A percentile compares a stretch with the other conserved stretches of the same genome.
These are phyloP conservation scores for Tachyglossus aculeatus DNA, from an alignment of 2,797 vertebrate genomes.

Conservation along the genomic window DNA sequence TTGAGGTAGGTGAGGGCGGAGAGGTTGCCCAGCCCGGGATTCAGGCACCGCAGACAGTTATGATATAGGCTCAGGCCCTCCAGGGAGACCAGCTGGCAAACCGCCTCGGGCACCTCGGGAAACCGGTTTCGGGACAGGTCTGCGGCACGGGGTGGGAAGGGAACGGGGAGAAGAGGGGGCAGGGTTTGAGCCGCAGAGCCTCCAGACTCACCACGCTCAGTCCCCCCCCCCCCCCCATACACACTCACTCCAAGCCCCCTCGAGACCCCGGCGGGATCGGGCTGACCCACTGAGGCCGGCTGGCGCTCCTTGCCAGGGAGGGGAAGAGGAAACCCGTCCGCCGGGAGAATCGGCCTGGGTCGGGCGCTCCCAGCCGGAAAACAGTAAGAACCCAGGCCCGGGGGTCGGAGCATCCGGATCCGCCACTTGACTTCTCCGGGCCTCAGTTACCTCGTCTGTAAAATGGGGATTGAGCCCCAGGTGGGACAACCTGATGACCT, in stretches of 20 bases:
- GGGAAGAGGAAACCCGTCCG: neutral
- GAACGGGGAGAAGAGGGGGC: neutral
- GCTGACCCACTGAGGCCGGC: neutral
- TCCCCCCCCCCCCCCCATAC: too few relatives aligned
- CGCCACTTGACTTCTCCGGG: too few relatives aligned
- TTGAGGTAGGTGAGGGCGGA: constrained; percentile 94
- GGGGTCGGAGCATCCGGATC: neutral
- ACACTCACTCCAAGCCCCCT: too few relatives aligned
- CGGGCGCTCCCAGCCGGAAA: neutral
- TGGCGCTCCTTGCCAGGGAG: neutral
- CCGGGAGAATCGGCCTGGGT: neutral
- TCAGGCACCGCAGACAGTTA: constrained; percentile 89
- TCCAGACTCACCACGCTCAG: too few relatives aligned
- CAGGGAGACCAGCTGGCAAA: constrained; percentile 88
- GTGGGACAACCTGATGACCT: too few relatives aligned
- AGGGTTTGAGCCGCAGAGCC: neutral
- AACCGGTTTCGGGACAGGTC: constrained; percentile 91
- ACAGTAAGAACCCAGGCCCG: neutral
- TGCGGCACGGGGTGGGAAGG: constrained; percentile 34
- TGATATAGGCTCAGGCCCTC: constrained; percentile 92
- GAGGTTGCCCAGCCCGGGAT: constrained; percentile 84
- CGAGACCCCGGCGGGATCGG: neutral
- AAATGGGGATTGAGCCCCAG: too few relatives aligned
- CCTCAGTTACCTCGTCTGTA: too few relatives aligned
- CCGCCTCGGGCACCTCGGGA: constrained; percentile 88